Base-by-base conservation (phyloP, 2,888 invertebrate species). In the Girardia tigrina region DNA sequence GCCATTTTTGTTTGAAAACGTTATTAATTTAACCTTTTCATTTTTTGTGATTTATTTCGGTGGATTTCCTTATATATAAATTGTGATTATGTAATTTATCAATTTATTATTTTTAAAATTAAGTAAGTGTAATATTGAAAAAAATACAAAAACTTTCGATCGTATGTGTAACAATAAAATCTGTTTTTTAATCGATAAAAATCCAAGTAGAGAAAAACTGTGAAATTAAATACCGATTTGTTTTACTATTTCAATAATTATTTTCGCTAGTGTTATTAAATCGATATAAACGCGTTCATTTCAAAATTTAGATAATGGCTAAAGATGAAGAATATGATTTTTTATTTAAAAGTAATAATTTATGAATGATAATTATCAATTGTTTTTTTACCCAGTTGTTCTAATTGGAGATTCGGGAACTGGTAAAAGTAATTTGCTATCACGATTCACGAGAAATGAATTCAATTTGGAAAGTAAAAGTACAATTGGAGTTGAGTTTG, bases 381-480 rank as follows among this genome's bases (percentile, higher is more conserved):
- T 36, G 8, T 12, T 73, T 72, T 4, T 29, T 72, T 4, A 12
- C 71, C 77, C 88, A 98, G 98, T 99, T 86, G 98, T 98, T 80
- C 89, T 98, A 85, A 98, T 98, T 87, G 98, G 98, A 80, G 98
- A 98, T 85, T 97, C 97, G 77, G 98, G 98, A 79, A 98, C 99
- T 82, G 98, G 98, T 80, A 99, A 98, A 88, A 94, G 94, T 88
- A 99, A 98, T 88, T 88, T 99, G 80, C 88, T 98, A 79, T 97
- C 97, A 79, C 89, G 98, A 86, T 98, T 99, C 87, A 99, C 98
- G 87, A 90, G 98, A 86, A 99, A 99, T 88, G 98, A 98, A 89
- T 98, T 98, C 87, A 98, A 98, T 87, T 88, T 98, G 88, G 98
- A 99, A 88, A 97, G 95, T 80, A 99, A 98, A 88, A 97, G 97